Evolutionary conservation across 2,888 invertebrate genomes (phyloP), one percentile per base, ranked within the genome.

Genomic region (Camponotus fellah): DNA sequence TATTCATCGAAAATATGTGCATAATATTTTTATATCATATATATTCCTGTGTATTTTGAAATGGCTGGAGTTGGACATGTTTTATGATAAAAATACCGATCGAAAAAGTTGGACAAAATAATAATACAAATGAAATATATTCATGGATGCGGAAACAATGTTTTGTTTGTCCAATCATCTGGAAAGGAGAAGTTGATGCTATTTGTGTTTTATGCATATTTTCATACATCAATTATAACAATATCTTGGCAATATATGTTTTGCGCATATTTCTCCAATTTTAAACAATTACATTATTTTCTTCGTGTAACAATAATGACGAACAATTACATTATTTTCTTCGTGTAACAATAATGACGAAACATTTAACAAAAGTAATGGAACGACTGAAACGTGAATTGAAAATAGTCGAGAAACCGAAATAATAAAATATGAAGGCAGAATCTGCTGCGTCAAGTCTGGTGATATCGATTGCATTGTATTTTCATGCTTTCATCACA

Each of bases 391-490:
- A 60, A 58, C 26, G 40, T 66, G 17, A 9, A 56, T 3, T 32
- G 32, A 68, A 68, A 77, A 68, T 77, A 43, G 26, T 56, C 56
- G 0, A 17, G 40, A 40, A 21, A 56, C n/a, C 53, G 32, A 77
- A 66, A 21, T 66, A 43, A 17, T 40, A 17, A 9, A 34, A 56
- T 37, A 34, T n/a, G n/a, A 66, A 56, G 58, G 58, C 10, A 43
- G 32, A 56, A 37, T 26, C 43, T 43, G 56, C 56, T 66, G 26
- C 26, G 71, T 71, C 84, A 83, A 76, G 71, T 76, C 75, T n/a
- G 53, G 40, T 65, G 32, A 64, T 84, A 82, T 84, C 56, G 74
- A 84, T 68, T 84, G 60, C 68, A 74, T 49, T 56, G 53, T 49
- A 74, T 17, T 37, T 66, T 26, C n/a, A 17, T 49, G 56, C 34